Conservation (phyloP, 2,113 vertebrate genomes). For the Spheniscus mendiculus region DNA sequence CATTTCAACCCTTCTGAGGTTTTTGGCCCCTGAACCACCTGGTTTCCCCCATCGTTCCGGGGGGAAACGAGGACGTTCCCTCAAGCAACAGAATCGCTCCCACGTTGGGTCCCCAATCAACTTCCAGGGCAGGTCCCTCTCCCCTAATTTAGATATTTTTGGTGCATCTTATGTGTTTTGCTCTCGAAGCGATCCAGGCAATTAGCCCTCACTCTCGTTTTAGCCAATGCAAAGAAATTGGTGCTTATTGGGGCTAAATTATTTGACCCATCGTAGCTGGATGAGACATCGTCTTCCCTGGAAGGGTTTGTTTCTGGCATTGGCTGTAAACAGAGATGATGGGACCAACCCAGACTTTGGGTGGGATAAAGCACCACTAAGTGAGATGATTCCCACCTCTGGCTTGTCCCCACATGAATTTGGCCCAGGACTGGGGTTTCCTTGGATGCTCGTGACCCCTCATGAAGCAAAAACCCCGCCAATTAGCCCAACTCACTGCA, state of each 20-base stretch:
- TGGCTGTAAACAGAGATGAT: background rate
- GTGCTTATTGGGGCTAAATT: background rate
- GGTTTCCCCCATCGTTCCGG: fast-evolving
- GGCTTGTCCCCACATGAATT: background rate
- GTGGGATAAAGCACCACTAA: background rate
- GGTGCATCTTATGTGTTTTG: background rate
- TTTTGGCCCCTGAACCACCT: background rate
- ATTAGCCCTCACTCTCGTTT: fast-evolving
- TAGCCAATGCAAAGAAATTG: background rate
- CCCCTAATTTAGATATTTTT: background rate
- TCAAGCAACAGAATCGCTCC: background rate
- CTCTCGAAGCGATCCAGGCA: background rate
- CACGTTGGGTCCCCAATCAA: fast-evolving
- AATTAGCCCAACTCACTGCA: background rate
- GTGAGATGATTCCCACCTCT: background rate
- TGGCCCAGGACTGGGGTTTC: too few species aligned
- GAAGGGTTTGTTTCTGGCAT: background rate
- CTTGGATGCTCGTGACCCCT: background rate
- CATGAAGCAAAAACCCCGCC: fast-evolving
- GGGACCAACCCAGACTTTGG: background rate
- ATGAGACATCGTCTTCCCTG: background rate
- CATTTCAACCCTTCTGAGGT: background rate
- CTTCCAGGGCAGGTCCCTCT: background rate
- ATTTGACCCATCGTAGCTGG: fast-evolving
- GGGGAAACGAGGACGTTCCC: background rate